Evolutionary conservation across 2,888 invertebrate species (phyloP).

Genomic region (Lydus trimaculatus): DNA sequence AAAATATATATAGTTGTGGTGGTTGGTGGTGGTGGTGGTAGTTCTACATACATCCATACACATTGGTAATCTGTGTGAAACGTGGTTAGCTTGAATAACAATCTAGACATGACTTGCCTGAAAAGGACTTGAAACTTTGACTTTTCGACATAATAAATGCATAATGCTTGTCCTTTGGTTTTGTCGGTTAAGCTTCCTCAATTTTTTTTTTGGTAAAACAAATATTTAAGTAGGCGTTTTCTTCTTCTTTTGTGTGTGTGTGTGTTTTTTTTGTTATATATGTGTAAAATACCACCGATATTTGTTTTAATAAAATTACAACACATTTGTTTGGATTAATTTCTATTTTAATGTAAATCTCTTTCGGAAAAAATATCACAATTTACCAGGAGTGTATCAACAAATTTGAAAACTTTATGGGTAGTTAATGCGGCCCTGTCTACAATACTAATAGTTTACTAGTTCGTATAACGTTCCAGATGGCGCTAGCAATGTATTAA

Average conservation of each 20-base stretch:
- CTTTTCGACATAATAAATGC: conserved; percentile 35
- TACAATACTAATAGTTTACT: too few species aligned
- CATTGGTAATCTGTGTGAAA: conserved; percentile 39
- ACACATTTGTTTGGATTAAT: not conserved
- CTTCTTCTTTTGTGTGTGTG: too few species aligned
- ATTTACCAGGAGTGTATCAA: too few species aligned
- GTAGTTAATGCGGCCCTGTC: too few species aligned
- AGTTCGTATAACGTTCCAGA: too few species aligned
- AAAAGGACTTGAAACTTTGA: conserved; percentile 26
- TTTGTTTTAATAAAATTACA: not conserved
- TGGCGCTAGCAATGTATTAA: too few species aligned
- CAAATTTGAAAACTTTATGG: too few species aligned
- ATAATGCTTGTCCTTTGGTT: conserved; percentile 26
- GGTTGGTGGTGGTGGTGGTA: not conserved
- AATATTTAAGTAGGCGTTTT: not conserved
- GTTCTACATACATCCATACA: conserved; percentile 27
- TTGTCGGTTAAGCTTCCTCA: not conserved
- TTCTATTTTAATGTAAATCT: not conserved
- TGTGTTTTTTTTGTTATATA: too few species aligned
- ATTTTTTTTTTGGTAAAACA: not conserved
- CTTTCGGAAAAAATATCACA: not conserved
- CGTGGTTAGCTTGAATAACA: conserved; percentile 38
- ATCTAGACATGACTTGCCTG: conserved; percentile 39
- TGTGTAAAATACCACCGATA: not conserved
- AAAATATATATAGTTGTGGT: not conserved